Conservation (phyloP, 2,888 invertebrate genomes). For the Drosophila nr. perissopoda region DNA sequence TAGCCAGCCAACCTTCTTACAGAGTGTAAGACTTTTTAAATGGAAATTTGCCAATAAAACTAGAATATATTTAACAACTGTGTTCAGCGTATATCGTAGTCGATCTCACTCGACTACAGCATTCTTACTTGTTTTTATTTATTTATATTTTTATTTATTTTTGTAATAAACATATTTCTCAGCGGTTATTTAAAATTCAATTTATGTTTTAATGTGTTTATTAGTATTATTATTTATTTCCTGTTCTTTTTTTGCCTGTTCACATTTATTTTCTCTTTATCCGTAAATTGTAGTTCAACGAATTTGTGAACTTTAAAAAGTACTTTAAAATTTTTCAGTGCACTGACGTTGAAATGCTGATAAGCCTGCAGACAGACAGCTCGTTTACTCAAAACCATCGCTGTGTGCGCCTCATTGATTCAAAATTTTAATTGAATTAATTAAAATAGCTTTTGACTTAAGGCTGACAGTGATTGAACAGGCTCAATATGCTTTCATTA, state of each 20-base stretch:
- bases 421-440: slow-evolving; percentile 39
- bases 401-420: slow-evolving; percentile 19
- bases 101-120: too few relatives aligned
- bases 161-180: slow-evolving; percentile 6
- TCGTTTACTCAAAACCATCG: not conserved
- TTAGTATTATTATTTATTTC: not conserved
- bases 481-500: slow-evolving; percentile 2
- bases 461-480: slow-evolving; percentile 27
- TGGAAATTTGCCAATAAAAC: too few relatives aligned
- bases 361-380: slow-evolving; percentile 42
- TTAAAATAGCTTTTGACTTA: slow-evolving; percentile 32
- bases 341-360: slow-evolving; percentile 51
- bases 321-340: slow-evolving; percentile 1
- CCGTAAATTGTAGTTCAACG: slow-evolving; percentile 4
- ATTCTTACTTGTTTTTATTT: too few relatives aligned
- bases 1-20: too few relatives aligned
- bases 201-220: slow-evolving; percentile 13
- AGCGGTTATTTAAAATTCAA: slow-evolving; percentile 37
- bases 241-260: slow-evolving; percentile 3
- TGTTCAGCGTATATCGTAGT: too few relatives aligned
- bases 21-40: too few relatives aligned
- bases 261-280: not conserved
- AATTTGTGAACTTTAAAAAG: not conserved
- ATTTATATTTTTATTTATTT: too few relatives aligned
- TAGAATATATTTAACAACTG: too few relatives aligned